phyloP scores from a whole-genome alignment of 92 coral and sea anemone species.

The Umimayanthus chanpuru region DNA sequence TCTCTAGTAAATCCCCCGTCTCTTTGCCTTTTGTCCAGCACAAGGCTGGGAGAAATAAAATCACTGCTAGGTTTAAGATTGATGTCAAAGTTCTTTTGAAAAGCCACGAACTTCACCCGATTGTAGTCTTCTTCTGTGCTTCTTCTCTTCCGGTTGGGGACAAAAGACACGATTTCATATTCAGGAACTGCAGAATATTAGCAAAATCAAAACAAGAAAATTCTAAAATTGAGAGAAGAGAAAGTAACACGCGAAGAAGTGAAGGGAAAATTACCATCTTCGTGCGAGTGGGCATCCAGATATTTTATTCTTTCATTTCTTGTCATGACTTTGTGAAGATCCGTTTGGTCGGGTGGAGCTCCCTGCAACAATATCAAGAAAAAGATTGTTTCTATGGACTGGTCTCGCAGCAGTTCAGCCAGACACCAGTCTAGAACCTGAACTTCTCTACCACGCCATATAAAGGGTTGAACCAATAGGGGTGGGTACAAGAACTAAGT shows the following conservation, averaged over 20 bases:
- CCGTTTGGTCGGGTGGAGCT: conserved; percentile 3
- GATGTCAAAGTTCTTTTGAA: conserved; percentile 59
- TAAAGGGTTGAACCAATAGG: too few species aligned
- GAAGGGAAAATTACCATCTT: conserved; percentile 30
- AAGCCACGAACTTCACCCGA: conserved; percentile 50
- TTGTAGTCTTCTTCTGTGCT: conserved; percentile 20
- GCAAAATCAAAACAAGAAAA: not conserved
- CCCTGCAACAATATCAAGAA: conserved; percentile 4
- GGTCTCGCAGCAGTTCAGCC: too few species aligned
- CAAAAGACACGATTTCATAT: conserved; percentile 55
- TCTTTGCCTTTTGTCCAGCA: conserved; percentile 52
- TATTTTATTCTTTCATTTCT: conserved; percentile 39
- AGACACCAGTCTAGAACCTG: too few species aligned
- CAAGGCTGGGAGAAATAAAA: conserved; percentile 52
- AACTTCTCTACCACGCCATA: too few species aligned
- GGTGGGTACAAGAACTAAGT: too few species aligned
- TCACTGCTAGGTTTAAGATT: conserved; percentile 58
- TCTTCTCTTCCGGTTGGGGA: conserved; percentile 56
- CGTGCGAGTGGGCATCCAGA: conserved; percentile 42
- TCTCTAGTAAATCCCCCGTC: conserved; percentile 57
- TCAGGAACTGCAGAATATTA: conserved; percentile 62
- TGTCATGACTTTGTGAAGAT: conserved; percentile 49
- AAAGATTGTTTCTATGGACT: too few species aligned
- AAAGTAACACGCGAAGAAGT: too few species aligned
- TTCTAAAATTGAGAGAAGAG: not conserved